Conservation (phyloP, 2,113 vertebrate species). For the Trochalopteron elliotii region DNA sequence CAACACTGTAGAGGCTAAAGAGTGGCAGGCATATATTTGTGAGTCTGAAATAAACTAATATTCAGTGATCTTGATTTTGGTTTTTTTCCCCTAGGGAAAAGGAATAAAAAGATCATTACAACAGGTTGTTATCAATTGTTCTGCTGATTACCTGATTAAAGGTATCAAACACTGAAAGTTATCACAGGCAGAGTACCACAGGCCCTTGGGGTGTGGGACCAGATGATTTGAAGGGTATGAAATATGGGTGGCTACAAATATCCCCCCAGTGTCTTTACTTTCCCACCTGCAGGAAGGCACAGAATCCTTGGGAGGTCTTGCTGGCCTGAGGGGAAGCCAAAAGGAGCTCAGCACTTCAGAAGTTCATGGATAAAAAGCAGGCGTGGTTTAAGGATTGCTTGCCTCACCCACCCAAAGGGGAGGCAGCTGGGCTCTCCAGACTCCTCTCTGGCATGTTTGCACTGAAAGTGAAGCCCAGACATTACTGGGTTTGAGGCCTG, state of each 20-base stretch:
- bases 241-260: not conserved
- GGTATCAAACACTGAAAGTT: not conserved
- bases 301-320: not conserved
- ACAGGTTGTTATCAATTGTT: not conserved
- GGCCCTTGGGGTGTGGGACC: not conserved
- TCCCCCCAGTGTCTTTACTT: not conserved
- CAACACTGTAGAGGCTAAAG: not conserved
- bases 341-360: not conserved
- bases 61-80: not conserved
- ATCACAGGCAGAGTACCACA: not conserved
- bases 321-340: not conserved
- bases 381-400: not conserved
- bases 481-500: not conserved
- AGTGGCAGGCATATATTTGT: not conserved
- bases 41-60: not conserved
- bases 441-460: not conserved
- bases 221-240: not conserved
- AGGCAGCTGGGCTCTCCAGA: not conserved
- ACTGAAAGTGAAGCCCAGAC: not conserved
- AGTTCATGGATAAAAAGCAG: not conserved
- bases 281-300: not conserved
- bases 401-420: not conserved
- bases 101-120: not conserved
- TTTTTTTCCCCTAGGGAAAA: not conserved
- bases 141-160: not conserved